Evolutionary conservation across 2,888 invertebrate species (phyloP), one percentile per base, ranked within the genome.

Genomic region (Volucella inflata): DNA sequence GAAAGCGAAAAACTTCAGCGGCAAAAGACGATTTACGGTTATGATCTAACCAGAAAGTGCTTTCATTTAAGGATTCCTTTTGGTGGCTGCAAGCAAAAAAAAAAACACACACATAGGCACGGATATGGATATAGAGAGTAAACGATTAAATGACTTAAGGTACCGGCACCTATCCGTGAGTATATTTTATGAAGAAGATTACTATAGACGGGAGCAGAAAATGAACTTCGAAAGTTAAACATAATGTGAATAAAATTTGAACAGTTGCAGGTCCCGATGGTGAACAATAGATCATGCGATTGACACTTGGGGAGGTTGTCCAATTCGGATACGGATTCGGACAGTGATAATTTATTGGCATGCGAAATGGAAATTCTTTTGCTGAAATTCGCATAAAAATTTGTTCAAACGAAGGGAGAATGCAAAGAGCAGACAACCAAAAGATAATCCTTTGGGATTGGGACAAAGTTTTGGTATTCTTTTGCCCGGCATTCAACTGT

Each of bases 281-380:
- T 65, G 65, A 57, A 60, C 84, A 65, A 80, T 84, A 80, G 80
- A 84, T 84, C 84, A 84, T 80, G 70, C 80, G 65, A 84, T 84
- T 80, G 84, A 80, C 84, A 76, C 71, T 77, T 48, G 42, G n/a
- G 50, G 36, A 8, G 11, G 8, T 2, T 14, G 14, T 12, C 9
- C 9, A 14, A 53, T 40, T 30, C n/a, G 30, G 30, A 30, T 30
- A 30, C 30, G 6, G 30, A 30, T 30, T 30, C 30, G 59, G 40
- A 50, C 21, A 75, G 50, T 38, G 67, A 72, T 82, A 77, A 82
- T 77, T 82, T 82, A 82, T 77, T 82, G 67, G 60, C 36, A 59
- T 38, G 30, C 65, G 65, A 72, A 82, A 82, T 77, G 71, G 71
- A 70, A 77, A 53, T 62, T 77, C 65, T 67, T 67, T 36, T 76